phyloP scores from a whole-genome alignment of 2,797 vertebrate species.

The Pseudochaenichthys georgianus region DNA sequence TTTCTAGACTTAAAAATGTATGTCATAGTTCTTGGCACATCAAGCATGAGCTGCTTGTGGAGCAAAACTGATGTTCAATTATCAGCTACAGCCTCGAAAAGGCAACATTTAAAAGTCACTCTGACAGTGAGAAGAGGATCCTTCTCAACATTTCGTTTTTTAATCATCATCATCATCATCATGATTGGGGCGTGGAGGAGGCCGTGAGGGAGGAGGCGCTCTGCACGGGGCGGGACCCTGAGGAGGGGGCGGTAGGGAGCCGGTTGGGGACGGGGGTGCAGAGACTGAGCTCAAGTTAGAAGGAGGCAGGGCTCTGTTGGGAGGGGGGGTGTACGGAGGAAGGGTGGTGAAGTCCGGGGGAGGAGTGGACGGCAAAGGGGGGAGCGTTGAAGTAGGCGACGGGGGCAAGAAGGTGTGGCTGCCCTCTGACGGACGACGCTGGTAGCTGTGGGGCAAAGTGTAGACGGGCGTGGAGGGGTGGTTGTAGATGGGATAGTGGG shows the following conservation, averaged over 20 bases:
- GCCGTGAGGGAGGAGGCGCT: conserved; percentile 85
- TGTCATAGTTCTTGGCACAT: conserved; percentile 36
- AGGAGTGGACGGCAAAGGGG: conserved; percentile 82
- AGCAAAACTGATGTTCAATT: conserved; percentile 7
- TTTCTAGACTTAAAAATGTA: conserved; percentile 31
- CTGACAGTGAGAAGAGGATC: conserved; percentile 28
- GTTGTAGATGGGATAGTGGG: conserved; percentile 93
- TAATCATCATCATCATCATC: conserved; percentile 65
- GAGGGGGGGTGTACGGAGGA: conserved; percentile 73
- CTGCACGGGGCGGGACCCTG: conserved; percentile 70
- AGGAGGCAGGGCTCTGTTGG: conserved; percentile 72
- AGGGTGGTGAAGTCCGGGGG: conserved; percentile 74
- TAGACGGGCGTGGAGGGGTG: conserved; percentile 88
- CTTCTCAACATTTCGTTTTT: background rate
- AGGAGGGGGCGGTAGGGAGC: conserved; percentile 77
- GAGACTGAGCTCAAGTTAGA: conserved; percentile 36
- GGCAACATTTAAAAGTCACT: background rate
- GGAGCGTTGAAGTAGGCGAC: conserved; percentile 80
- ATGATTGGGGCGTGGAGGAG: conserved; percentile 90
- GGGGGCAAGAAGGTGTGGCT: conserved; percentile 73
- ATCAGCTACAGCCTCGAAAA: conserved; percentile 4
- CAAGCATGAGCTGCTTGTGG: background rate
- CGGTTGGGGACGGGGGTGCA: conserved; percentile 60
- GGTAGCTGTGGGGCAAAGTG: conserved; percentile 82
- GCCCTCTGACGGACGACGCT: conserved; percentile 70